Percentiles rank a stretch among this genome's conserved stretches.
Evolutionary conservation across 2,113 vertebrate species (phyloP).

Genomic region (Falcunculus frontatus): DNA sequence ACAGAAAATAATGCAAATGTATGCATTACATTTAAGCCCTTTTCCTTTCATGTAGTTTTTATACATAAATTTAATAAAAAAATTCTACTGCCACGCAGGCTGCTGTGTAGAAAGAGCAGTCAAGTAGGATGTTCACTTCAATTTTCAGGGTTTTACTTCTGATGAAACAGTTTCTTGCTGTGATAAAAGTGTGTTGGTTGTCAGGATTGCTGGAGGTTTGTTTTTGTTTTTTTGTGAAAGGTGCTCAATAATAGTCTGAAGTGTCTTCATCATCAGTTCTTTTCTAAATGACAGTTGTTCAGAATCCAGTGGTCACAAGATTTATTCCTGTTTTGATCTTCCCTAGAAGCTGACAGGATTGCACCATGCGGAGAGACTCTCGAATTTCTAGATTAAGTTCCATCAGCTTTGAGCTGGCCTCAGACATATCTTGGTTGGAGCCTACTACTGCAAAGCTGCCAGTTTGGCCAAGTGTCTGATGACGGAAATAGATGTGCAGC

Average conservation of each 20-base stretch:
- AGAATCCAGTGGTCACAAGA: constrained; percentile 86
- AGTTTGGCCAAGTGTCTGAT: constrained; percentile 93
- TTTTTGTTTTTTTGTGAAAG: constrained; percentile 26
- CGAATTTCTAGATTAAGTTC: constrained; percentile 96
- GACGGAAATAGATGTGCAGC: constrained; percentile 96
- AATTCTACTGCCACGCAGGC: constrained; percentile 48
- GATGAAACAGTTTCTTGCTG: constrained; percentile 3
- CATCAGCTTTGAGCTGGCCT: constrained; percentile 91
- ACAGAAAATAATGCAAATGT: constrained; percentile 52
- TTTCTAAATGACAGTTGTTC: constrained; percentile 52
- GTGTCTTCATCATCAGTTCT: constrained; percentile 26
- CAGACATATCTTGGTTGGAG: constrained; percentile 89
- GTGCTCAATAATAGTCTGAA: constrained; percentile 58
- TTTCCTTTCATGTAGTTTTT: constrained; percentile 68
- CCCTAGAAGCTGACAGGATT: constrained; percentile 76
- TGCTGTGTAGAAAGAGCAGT: constrained; percentile 61
- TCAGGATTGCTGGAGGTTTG: not conserved
- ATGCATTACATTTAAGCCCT: constrained; percentile 75
- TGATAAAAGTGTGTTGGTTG: constrained; percentile 18
- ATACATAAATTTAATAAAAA: constrained; percentile 41
- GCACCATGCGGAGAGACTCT: constrained; percentile 86
- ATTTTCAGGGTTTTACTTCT: constrained; percentile 2
- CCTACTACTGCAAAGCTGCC: constrained; percentile 92
- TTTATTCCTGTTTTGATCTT: constrained; percentile 60
- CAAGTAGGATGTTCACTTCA: not conserved